Conservation (phyloP, 92 coral and sea anemone genomes). For the Porites cylindrica region DNA sequence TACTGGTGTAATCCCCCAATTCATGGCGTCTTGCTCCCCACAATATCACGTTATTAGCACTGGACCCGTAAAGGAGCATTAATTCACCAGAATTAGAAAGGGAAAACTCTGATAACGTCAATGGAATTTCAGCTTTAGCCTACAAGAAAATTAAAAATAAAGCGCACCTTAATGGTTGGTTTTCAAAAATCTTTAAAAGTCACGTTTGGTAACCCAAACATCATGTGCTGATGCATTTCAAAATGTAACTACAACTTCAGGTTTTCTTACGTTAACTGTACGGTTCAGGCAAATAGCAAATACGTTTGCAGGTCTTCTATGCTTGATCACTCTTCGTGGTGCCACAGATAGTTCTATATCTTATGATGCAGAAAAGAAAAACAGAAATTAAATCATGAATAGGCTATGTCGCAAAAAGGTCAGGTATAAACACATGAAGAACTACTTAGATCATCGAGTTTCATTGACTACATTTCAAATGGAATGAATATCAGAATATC, state of each 20-base stretch:
- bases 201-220: background rate
- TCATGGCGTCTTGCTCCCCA: background rate
- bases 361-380: background rate
- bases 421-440: background rate
- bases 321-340: background rate
- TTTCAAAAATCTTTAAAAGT: background rate
- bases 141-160: background rate
- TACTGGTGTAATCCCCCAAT: background rate
- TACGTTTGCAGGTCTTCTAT: background rate
- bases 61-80: background rate
- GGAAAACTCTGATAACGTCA: background rate
- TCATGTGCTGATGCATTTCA: background rate
- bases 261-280: background rate
- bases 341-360: background rate
- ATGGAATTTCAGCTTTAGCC: background rate
- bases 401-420: too few species aligned
- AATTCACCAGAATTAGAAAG: background rate
- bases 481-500: background rate
- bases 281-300: background rate
- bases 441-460: too few species aligned
- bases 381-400: background rate
- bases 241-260: background rate
- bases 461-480: background rate
- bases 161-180: background rate
- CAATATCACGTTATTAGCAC: background rate